Percentiles rank a stretch among this genome's conserved stretches.
Conservation (phyloP, 1,140 invertebrate species). For the Drosophila cardini region DNA sequence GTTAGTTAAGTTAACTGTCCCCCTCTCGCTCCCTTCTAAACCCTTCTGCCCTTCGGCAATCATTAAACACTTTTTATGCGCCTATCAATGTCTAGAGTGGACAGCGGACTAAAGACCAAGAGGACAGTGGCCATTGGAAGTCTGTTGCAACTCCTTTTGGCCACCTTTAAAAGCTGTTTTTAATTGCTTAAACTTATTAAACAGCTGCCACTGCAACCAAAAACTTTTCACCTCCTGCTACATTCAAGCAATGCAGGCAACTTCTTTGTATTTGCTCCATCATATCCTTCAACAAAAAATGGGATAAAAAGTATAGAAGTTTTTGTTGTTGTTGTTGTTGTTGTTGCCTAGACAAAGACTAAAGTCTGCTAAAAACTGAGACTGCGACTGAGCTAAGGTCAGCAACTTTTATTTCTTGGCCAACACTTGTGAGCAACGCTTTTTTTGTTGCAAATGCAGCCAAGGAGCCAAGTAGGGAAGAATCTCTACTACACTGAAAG, state of each 20-base stretch:
- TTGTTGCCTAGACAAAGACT: constrained; percentile 75
- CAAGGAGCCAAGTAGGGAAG: constrained; percentile 15
- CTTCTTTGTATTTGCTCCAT: constrained; percentile 68
- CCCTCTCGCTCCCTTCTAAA: neutral
- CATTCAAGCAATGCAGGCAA: constrained; percentile 26
- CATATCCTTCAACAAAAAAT: constrained; percentile 58
- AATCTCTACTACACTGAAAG: constrained; percentile 2
- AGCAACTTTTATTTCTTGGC: constrained; percentile 82
- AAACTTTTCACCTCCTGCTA: constrained; percentile 32
- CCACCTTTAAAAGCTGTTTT: constrained; percentile 75
- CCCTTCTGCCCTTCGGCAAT: constrained; percentile 8
- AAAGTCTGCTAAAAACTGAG: constrained; percentile 42
- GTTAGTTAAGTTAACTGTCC: constrained; percentile 11
- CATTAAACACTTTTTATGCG: constrained; percentile 63
- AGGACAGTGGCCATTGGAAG: no score
- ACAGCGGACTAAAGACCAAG: no score
- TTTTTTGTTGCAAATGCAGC: constrained; percentile 48
- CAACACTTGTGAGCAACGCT: constrained; percentile 69
- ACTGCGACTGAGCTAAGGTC: constrained; percentile 63
- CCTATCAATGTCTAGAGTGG: constrained; percentile 67
- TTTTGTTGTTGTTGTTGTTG: constrained; percentile 57
- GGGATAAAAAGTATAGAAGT: constrained; percentile 54
- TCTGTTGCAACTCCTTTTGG: constrained; percentile 26
- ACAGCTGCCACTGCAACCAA: constrained; percentile 72
- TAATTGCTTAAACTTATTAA: constrained; percentile 82